Evolutionary conservation across 2,797 vertebrate genomes (phyloP), one percentile per base, ranked within the genome.

Genomic region (Peromyscus nudipes): DNA sequence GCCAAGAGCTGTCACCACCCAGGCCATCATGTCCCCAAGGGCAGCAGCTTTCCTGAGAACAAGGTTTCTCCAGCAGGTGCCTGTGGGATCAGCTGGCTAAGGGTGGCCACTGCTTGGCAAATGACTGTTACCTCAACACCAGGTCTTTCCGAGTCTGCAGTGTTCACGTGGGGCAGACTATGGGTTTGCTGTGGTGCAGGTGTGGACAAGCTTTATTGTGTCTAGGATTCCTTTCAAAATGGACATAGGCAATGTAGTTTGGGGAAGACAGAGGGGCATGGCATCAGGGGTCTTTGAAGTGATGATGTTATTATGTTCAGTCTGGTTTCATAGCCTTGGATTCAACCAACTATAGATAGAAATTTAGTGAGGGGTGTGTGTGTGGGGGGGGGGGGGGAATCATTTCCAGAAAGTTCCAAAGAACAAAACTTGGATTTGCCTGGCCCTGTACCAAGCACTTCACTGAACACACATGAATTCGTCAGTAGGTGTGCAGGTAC

Each of bases 1-100:
- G 93, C 97, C 88, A 64, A 85, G 91, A 88, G 37, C 94, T 81
- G 88, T 92, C 81, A n/a, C 75, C 64, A 17, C 46, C 25, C 71
- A 69, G 69, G 46, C 69, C 73, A 10, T 49, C 23, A 0, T 0
- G 0, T 67, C 92, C 37, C 67, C 1, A 0, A 79, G 75, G 85
- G 29, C 34, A 64, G 92, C 3, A 1, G 52, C 81, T 43, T 89
- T 75, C 1, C 0, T 16, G 75, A 40, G 52, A 55, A 62, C 71
- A 0, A 40, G 27, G 37, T 29, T 2, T 23, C 34, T 8, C 27
- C 5, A 0, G 73, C 14, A 7, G 82, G 60, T 4, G 17, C 46
- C 29, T 37, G 43, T 21, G 75, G 25, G 10, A 27, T 21, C 8
- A 62, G 21, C 14, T 16, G 2, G 2, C 3, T 17, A 6, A 34